Percentiles rank a stretch among this genome's conserved stretches.
phyloP scores from a whole-genome alignment of 2,888 invertebrate species.

The Pandemis heparana region DNA sequence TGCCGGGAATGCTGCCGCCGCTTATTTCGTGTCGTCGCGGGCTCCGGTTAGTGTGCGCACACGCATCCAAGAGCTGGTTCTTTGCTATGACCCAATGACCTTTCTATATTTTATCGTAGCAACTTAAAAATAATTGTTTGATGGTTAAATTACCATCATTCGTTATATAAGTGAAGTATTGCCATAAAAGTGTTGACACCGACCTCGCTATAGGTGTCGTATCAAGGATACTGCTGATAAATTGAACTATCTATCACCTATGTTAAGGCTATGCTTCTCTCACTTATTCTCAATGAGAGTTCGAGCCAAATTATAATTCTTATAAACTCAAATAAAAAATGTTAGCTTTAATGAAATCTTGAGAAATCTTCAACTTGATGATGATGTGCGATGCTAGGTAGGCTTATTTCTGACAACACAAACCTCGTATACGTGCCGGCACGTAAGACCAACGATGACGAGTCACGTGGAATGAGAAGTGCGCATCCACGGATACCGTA shows the following conservation, averaged over 20 bases:
- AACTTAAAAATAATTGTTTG: neutral
- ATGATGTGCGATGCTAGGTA: neutral
- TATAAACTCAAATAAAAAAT: neutral
- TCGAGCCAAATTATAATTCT: neutral
- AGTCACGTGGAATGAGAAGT: too few species aligned
- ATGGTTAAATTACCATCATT: neutral
- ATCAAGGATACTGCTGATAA: neutral
- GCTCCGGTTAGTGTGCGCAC: conserved; percentile 32
- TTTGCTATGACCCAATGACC: conserved; percentile 11
- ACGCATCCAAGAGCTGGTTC: conserved; percentile 21
- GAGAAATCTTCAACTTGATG: neutral
- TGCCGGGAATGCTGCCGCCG: conserved; percentile 72
- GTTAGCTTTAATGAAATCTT: neutral
- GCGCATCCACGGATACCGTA: too few species aligned
- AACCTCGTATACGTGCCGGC: too few species aligned
- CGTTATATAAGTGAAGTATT: too few species aligned
- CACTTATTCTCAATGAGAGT: too few species aligned
- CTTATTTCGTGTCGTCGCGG: conserved; percentile 62
- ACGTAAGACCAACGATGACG: too few species aligned
- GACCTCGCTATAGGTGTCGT: neutral
- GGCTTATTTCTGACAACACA: neutral
- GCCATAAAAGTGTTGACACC: neutral
- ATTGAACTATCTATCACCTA: neutral
- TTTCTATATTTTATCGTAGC: neutral
- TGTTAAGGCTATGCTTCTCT: neutral